Conservation (phyloP, 1,140 invertebrate species). For the Drosophila mojavensis region DNA sequence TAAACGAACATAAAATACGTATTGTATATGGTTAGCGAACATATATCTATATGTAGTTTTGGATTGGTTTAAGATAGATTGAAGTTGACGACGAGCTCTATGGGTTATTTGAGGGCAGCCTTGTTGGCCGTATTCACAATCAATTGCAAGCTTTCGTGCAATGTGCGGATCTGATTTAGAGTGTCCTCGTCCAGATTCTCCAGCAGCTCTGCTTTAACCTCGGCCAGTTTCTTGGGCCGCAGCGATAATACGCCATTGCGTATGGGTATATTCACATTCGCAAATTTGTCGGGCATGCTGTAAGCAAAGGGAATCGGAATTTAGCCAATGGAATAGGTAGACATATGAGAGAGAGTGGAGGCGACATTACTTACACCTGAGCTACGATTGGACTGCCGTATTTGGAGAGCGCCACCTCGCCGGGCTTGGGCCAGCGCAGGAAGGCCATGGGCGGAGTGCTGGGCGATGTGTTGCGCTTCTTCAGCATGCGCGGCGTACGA, state of each 20-base stretch:
- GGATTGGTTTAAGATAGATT: slow-evolving; percentile 1
- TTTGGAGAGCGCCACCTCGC: slow-evolving; percentile 87
- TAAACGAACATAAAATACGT: slow-evolving; percentile 24
- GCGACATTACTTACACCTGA: slow-evolving; percentile 62
- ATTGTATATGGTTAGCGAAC: not conserved
- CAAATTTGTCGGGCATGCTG: slow-evolving; percentile 84
- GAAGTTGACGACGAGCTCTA: no score
- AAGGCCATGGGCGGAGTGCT: slow-evolving; percentile 85
- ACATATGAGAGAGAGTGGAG: not conserved
- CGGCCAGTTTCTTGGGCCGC: slow-evolving; percentile 66
- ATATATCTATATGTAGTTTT: not conserved
- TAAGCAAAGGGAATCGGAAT: not conserved
- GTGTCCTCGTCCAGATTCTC: slow-evolving; percentile 69
- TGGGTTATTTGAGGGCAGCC: slow-evolving; percentile 57
- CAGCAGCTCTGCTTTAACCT: slow-evolving; percentile 66
- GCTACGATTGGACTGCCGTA: slow-evolving; percentile 87
- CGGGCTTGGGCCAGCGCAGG: slow-evolving; percentile 86
- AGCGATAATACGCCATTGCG: slow-evolving; percentile 84
- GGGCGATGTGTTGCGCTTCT: slow-evolving; percentile 68
- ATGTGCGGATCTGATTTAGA: slow-evolving; percentile 68
- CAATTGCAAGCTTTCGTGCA: slow-evolving; percentile 74
- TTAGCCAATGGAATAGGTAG: not conserved
- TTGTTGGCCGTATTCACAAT: slow-evolving; percentile 72
- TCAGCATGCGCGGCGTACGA: slow-evolving; percentile 45
- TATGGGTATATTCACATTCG: slow-evolving; percentile 87